Conservation (phyloP, 2,888 invertebrate species). For the Ditula angustiorana region DNA sequence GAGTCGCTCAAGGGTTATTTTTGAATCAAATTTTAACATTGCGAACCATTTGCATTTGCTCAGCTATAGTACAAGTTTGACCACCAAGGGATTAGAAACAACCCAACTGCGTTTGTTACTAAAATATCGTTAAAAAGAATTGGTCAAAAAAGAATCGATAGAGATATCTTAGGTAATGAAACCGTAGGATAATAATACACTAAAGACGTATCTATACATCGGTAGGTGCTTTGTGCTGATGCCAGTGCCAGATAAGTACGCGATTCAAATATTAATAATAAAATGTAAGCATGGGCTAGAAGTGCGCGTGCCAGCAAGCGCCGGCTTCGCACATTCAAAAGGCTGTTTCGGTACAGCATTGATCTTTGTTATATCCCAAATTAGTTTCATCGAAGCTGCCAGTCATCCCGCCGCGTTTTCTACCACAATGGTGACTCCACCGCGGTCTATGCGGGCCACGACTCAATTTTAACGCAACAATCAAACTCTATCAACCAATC, state of each 20-base stretch:
- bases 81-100: too few species aligned
- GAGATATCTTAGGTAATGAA: neutral
- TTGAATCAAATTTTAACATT: too few species aligned
- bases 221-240: neutral
- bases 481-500: slow-evolving; percentile 54
- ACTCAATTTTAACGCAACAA: slow-evolving; percentile 64
- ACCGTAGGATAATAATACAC: neutral
- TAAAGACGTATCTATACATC: neutral
- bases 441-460: slow-evolving; percentile 67
- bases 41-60: too few species aligned
- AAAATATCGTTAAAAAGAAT: neutral
- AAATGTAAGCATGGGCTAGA: slow-evolving; percentile 44
- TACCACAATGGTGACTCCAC: slow-evolving; percentile 77
- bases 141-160: neutral
- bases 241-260: slow-evolving; percentile 13
- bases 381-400: slow-evolving; percentile 82
- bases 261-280: slow-evolving; percentile 31
- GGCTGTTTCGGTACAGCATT: slow-evolving; percentile 79
- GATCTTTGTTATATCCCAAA: slow-evolving; percentile 83
- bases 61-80: too few species aligned
- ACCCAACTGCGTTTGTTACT: neutral
- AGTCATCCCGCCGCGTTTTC: slow-evolving; percentile 81
- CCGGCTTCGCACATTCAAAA: slow-evolving; percentile 74
- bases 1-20: too few species aligned
- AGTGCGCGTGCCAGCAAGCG: slow-evolving; percentile 63